Percentiles rank a stretch among this genome's conserved stretches.
These are phyloP conservation scores for Pseudochaenichthys georgianus DNA, from an alignment of 2,797 vertebrate genomes.

Conservation along the genomic window DNA sequence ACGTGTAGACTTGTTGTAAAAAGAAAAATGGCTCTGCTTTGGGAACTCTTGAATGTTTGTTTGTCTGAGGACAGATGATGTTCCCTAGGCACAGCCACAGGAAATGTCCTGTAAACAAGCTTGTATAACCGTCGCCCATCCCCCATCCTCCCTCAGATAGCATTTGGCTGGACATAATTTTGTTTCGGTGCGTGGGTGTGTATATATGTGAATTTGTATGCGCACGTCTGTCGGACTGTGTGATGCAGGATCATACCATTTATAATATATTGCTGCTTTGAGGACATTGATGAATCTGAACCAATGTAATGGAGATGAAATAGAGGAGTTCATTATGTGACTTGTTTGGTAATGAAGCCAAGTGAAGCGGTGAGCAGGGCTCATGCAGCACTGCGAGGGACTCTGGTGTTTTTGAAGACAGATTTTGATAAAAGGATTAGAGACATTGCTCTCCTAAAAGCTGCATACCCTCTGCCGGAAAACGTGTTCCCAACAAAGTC, in stretches of 20 bases:
- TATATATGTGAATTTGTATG: constrained; percentile 38
- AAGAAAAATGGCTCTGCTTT: constrained; percentile 48
- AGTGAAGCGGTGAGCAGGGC: constrained; percentile 29
- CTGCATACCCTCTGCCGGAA: constrained; percentile 51
- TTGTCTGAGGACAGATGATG: constrained; percentile 81
- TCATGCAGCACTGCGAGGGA: constrained; percentile 33
- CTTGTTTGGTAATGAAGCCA: constrained; percentile 56
- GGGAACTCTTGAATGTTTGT: constrained; percentile 72
- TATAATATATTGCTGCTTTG: constrained; percentile 50
- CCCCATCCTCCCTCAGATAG: constrained; percentile 77
- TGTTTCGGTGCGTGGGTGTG: constrained; percentile 52
- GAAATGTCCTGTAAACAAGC: constrained; percentile 84
- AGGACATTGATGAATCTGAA: constrained; percentile 60
- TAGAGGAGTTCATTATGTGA: constrained; percentile 50
- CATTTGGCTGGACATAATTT: constrained; percentile 69
- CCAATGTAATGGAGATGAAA: constrained; percentile 64
- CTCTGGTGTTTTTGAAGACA: constrained; percentile 51
- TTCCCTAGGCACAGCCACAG: constrained; percentile 81
- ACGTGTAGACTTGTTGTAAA: constrained; percentile 19
- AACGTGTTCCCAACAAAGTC: constrained; percentile 46
- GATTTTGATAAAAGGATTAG: constrained; percentile 75
- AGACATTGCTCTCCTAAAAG: constrained; percentile 64
- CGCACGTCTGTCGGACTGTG: constrained; percentile 41
- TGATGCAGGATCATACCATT: constrained; percentile 59
- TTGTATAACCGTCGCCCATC: constrained; percentile 80